Conservation (phyloP, 2,888 invertebrate genomes). For the Rhynchonema sp. region DNA sequence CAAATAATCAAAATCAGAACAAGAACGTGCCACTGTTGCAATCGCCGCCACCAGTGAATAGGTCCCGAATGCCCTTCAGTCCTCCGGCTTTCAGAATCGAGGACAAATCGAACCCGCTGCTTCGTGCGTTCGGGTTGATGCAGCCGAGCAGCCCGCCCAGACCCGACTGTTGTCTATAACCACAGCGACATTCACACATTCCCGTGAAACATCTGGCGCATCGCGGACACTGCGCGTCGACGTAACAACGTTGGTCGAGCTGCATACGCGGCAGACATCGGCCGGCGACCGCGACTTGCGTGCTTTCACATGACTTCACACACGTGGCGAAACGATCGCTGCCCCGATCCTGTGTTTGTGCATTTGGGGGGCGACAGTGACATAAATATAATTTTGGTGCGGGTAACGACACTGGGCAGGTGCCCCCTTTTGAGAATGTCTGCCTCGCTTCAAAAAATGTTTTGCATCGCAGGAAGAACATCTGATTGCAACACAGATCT, state of each 20-base stretch:
- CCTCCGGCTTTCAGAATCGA: too few species aligned
- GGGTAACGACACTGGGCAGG: neutral
- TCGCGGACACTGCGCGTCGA: neutral
- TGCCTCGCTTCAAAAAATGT: too few species aligned
- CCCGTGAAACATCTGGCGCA: neutral
- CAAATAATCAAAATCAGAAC: neutral
- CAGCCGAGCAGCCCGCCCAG: neutral
- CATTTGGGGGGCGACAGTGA: neutral
- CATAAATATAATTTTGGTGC: neutral
- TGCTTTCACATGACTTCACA: slow-evolving; percentile 15
- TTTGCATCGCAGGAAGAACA: too few species aligned
- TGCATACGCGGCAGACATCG: slow-evolving; percentile 10
- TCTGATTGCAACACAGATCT: too few species aligned
- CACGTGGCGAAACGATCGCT: slow-evolving; percentile 24
- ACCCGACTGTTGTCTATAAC: neutral
- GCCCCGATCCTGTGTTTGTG: neutral
- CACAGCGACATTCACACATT: neutral
- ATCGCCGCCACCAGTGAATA: too few species aligned
- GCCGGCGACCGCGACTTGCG: slow-evolving; percentile 12
- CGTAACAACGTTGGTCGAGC: neutral
- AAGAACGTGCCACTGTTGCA: too few species aligned
- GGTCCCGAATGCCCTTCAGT: too few species aligned
- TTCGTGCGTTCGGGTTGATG: too few species aligned
- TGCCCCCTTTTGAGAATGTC: too few species aligned
- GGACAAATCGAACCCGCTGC: too few species aligned